Evolutionary conservation across 2,113 vertebrate genomes (phyloP).

Genomic region (Dasyornis broadbenti): DNA sequence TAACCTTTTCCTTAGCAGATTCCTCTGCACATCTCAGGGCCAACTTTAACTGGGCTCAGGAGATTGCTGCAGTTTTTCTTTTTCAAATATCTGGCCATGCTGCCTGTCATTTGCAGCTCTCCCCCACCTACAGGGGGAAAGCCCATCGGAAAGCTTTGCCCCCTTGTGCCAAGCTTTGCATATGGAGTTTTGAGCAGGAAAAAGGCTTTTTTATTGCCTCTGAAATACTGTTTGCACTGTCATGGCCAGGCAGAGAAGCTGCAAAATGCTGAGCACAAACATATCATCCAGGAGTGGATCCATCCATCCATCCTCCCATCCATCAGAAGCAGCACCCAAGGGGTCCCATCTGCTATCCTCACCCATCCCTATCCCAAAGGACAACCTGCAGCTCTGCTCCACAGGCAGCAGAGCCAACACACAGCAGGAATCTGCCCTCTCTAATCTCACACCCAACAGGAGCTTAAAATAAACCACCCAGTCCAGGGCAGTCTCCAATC

Average conservation of each 20-base stretch:
- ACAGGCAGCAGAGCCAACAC: not conserved
- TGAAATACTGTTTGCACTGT: not conserved
- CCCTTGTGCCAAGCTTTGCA: not conserved
- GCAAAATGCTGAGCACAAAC: not conserved
- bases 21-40: not conserved
- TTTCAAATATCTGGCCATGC: not conserved
- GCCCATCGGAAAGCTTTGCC: not conserved
- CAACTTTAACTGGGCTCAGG: not conserved
- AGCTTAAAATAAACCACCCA: not conserved
- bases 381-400: not conserved
- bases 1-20: not conserved
- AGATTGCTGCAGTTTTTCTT: not conserved
- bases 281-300: not conserved
- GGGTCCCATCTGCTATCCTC: not conserved
- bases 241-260: not conserved
- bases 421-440: accelerated
- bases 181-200: not conserved
- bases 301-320: not conserved
- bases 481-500: not conserved
- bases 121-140: not conserved
- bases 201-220: not conserved
- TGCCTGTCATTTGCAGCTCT: not conserved
- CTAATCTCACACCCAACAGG: not conserved
- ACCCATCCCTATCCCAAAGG: not conserved
- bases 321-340: not conserved